phyloP scores from a whole-genome alignment of 2,888 invertebrate genomes.

The Drosophila recens region DNA sequence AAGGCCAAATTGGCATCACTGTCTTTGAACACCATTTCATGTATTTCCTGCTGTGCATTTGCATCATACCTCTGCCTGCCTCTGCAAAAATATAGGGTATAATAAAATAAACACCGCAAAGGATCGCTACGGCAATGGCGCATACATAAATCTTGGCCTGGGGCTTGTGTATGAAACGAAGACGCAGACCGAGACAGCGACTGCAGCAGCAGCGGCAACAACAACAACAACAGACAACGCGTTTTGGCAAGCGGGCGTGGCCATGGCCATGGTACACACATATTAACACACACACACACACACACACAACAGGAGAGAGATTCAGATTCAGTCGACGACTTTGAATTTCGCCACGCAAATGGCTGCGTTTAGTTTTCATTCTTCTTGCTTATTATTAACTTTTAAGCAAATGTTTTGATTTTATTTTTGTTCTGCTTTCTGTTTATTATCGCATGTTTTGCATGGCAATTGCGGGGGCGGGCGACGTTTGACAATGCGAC shows the following conservation, averaged over 20 bases:
- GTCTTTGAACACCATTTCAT: not conserved
- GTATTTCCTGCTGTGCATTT: not conserved
- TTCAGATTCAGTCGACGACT: conserved; percentile 45
- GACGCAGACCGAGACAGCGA: conserved; percentile 11
- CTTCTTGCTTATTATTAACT: conserved; percentile 35
- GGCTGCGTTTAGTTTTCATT: conserved; percentile 58
- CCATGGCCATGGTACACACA: conserved; percentile 36
- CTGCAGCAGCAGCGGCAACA: conserved; percentile 11
- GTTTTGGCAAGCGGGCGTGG: conserved; percentile 65
- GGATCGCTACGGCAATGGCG: conserved; percentile 58
- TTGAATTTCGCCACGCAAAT: conserved; percentile 76
- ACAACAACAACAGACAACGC: conserved; percentile 42
- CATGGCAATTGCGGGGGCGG: conserved; percentile 34
- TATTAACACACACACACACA: conserved; percentile 18
- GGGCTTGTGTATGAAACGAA: conserved; percentile 30
- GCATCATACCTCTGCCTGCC: not conserved
- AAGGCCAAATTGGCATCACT: too few species aligned
- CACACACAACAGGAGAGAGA: conserved; percentile 25
- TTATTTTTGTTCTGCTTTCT: conserved; percentile 30
- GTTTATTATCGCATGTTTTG: conserved; percentile 47
- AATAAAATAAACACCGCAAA: conserved; percentile 67
- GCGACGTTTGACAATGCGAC: conserved; percentile 52
- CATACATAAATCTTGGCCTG: conserved; percentile 70
- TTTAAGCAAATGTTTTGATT: conserved; percentile 44
- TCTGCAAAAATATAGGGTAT: conserved; percentile 41